Evolutionary conservation across 1,140 invertebrate species (phyloP).

Genomic region (Caenorhabditis inopinata): DNA sequence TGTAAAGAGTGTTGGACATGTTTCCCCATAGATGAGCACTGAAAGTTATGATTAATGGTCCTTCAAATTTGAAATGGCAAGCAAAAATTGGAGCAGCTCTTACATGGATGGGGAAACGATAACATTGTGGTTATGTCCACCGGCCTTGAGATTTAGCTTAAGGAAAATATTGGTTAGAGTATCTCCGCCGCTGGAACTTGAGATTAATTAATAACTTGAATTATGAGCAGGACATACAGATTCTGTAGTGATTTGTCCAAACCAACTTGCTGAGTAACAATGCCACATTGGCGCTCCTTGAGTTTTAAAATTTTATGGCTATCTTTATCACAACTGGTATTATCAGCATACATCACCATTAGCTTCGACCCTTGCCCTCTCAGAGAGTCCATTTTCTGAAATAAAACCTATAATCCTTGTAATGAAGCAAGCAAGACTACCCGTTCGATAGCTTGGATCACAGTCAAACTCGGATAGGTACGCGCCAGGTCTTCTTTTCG

Average conservation of each 20-base stretch:
- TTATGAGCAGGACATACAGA: neutral
- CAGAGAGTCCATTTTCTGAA: neutral
- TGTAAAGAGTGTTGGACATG: neutral
- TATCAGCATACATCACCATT: neutral
- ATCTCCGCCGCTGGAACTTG: neutral
- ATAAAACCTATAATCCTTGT: neutral
- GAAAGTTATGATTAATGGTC: neutral
- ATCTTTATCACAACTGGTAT: neutral
- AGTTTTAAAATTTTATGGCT: neutral
- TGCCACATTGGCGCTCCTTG: neutral
- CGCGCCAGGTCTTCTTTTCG: no score
- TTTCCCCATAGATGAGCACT: neutral
- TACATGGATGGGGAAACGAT: neutral
- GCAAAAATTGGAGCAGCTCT: no score
- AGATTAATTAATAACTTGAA: neutral
- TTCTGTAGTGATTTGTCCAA: neutral
- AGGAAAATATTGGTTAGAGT: neutral
- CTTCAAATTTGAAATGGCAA: no score
- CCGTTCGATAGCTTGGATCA: no score
- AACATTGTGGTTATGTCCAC: conserved; percentile 31
- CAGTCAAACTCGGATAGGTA: no score
- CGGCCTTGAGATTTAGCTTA: conserved; percentile 21
- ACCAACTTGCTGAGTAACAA: conserved; percentile 15
- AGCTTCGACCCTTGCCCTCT: neutral
- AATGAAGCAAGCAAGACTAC: no score